Evolutionary conservation across 2,797 vertebrate genomes (phyloP).

Genomic region (Coccyzus lansbergi): DNA sequence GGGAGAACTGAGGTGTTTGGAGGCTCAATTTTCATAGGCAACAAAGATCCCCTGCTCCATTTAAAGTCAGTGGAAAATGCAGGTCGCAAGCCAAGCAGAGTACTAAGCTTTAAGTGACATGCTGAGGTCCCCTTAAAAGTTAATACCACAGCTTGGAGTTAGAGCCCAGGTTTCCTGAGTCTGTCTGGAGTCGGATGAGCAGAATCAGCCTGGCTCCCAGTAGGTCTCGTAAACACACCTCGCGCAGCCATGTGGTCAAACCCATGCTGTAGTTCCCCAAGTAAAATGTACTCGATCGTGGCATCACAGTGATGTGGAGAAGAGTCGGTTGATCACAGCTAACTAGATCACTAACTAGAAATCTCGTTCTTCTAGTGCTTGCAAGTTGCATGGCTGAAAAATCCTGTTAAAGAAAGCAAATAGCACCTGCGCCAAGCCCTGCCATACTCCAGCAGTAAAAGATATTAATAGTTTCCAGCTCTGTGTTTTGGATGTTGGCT

Average conservation of each 20-base stretch:
- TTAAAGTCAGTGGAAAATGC: conserved; percentile 28
- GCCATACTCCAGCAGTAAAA: neutral
- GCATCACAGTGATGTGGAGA: fast-evolving
- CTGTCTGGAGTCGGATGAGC: neutral
- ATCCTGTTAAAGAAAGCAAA: conserved; percentile 47
- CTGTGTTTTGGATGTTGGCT: neutral
- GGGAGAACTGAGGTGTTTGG: conserved; percentile 29
- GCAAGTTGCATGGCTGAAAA: neutral
- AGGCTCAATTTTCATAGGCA: conserved; percentile 39
- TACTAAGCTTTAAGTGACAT: conserved; percentile 4
- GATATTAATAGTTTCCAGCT: conserved; percentile 56
- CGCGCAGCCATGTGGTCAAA: neutral
- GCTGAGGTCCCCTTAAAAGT: neutral
- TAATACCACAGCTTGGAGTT: neutral
- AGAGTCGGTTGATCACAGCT: neutral
- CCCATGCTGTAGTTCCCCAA: neutral
- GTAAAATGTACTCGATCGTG: fast-evolving
- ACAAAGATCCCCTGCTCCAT: neutral
- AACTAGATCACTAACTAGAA: neutral
- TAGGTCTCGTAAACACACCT: neutral
- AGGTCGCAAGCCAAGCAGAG: neutral
- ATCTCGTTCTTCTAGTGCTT: neutral
- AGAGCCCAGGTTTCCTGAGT: conserved; percentile 36
- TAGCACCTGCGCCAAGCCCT: conserved; percentile 26
- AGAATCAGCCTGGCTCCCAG: neutral